phyloP scores from a whole-genome alignment of 2,888 invertebrate genomes.

The Aporophyla lueneburgensis region DNA sequence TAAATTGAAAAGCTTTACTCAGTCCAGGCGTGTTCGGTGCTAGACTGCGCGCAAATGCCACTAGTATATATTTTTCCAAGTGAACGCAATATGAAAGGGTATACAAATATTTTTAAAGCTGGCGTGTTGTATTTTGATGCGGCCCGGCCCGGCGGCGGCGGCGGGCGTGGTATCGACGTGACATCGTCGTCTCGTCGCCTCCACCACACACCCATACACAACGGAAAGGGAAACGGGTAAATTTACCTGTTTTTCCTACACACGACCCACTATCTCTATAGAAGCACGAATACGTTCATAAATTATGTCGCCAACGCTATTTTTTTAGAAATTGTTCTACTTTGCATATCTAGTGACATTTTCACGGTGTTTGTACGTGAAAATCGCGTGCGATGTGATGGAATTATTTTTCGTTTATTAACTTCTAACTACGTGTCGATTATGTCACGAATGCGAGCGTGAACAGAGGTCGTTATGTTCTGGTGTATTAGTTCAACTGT shows the following conservation, averaged over 20 bases:
- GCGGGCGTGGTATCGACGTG: conserved; percentile 70
- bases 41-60: conserved; percentile 47
- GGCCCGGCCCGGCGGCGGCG: conserved; percentile 54
- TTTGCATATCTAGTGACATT: conserved; percentile 44
- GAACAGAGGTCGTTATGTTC: conserved; percentile 45
- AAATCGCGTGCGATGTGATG: conserved; percentile 47
- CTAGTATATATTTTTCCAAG: conserved; percentile 56
- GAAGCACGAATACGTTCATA: conserved; percentile 51
- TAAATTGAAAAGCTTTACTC: conserved; percentile 23
- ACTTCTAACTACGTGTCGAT: conserved; percentile 56
- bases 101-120: conserved; percentile 75
- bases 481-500: conserved; percentile 33
- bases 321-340: conserved; percentile 46
- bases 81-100: conserved; percentile 68
- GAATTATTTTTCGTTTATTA: conserved; percentile 50
- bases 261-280: conserved; percentile 58
- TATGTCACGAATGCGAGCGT: conserved; percentile 51
- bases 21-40: conserved; percentile 24
- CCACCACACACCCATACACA: conserved; percentile 49
- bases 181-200: conserved; percentile 62
- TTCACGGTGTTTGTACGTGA: conserved; percentile 16
- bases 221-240: conserved; percentile 67
- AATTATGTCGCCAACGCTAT: conserved; percentile 40
- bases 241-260: conserved; percentile 72
- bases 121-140: conserved; percentile 73